Evolutionary conservation across 2,888 invertebrate genomes (phyloP).

Genomic region (Mesodorylaimus sp.): DNA sequence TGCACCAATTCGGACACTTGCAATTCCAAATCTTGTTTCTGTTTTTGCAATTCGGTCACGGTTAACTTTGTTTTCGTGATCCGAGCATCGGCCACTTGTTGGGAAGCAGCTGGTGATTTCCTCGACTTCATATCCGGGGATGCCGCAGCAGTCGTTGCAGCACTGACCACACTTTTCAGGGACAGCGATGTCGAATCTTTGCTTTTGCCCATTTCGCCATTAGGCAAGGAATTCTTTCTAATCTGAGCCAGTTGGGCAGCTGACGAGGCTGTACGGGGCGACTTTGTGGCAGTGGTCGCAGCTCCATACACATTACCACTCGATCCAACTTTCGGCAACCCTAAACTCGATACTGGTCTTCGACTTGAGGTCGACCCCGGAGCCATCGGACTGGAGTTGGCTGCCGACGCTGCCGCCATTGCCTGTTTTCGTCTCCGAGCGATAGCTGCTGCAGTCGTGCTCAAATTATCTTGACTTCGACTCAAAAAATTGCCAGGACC

Average conservation of each 20-base stretch:
- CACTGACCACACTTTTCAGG: neutral
- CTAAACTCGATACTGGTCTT: neutral
- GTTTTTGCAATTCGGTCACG: conserved; percentile 33
- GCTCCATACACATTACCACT: too few relatives aligned
- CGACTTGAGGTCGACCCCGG: neutral
- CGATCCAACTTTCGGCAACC: neutral
- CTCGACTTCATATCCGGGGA: neutral
- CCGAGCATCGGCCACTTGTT: conserved; percentile 7
- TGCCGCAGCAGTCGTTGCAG: neutral
- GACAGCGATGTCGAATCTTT: too few relatives aligned
- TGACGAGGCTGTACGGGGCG: neutral
- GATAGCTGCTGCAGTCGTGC: neutral
- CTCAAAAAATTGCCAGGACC: neutral
- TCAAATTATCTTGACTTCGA: conserved; percentile 3
- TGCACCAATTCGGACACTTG: conserved; percentile 35
- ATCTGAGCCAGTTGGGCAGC: neutral
- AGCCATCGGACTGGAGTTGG: too few relatives aligned
- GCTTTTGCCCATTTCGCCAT: too few relatives aligned
- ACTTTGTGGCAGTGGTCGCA: neutral
- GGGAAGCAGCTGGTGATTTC: neutral
- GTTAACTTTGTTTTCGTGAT: conserved; percentile 10
- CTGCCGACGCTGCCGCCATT: too few relatives aligned
- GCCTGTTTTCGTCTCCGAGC: neutral
- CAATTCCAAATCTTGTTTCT: conserved; percentile 32
- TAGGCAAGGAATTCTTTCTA: too few relatives aligned